A percentile compares a stretch with the other conserved stretches of the same genome.
These are phyloP conservation scores for Lemur catta DNA, from an alignment of 2,797 vertebrate species.

Conservation along the genomic window DNA sequence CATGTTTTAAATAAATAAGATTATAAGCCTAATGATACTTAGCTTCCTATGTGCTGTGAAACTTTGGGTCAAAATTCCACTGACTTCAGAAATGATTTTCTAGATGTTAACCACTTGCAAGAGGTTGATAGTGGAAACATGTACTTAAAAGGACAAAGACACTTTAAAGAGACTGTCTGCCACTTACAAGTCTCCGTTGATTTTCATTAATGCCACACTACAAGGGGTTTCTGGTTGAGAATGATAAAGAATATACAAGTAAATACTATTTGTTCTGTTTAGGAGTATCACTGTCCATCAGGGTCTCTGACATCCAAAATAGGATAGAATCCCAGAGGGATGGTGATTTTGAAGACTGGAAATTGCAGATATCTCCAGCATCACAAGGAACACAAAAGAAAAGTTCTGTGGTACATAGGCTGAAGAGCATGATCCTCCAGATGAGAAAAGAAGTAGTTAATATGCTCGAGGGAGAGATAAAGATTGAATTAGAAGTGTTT, in stretches of 20 bases:
- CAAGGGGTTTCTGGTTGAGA: background rate
- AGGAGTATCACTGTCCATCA: background rate
- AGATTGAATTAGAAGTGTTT: background rate
- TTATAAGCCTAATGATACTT: background rate
- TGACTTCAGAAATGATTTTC: background rate
- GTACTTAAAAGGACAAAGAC: background rate
- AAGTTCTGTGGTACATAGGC: background rate
- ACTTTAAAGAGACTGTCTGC: background rate
- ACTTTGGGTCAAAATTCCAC: background rate
- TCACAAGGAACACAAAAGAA: background rate
- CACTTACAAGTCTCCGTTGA: background rate
- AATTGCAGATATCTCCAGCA: background rate
- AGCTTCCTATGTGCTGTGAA: background rate
- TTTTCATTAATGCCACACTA: background rate
- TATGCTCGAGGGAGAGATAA: background rate
- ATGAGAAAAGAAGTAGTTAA: background rate
- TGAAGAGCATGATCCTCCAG: background rate
- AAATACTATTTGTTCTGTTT: background rate
- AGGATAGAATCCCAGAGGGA: background rate
- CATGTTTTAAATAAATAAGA: background rate
- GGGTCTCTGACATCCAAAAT: background rate
- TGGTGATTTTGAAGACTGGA: background rate
- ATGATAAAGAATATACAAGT: background rate
- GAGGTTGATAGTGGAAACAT: background rate
- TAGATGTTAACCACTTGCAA: background rate